These are phyloP conservation scores for Artibeus jamaicensis DNA, from an alignment of 2,797 vertebrate genomes.

Conservation along the genomic window DNA sequence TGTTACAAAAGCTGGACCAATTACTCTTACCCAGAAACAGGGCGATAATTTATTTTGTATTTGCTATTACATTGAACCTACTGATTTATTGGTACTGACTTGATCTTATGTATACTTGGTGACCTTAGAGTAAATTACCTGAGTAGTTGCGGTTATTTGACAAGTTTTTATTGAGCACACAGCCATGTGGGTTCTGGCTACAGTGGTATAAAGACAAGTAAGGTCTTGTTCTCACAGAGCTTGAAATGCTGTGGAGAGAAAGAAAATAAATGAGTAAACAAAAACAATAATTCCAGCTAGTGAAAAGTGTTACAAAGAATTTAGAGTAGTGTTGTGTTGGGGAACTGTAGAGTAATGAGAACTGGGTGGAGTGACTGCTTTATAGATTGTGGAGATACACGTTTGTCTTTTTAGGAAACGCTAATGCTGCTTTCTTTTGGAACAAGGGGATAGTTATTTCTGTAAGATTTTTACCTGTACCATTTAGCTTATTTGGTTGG, in stretches of 20 bases:
- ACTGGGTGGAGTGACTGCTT: neutral
- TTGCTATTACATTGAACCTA: conserved; percentile 31
- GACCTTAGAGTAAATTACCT: conserved; percentile 56
- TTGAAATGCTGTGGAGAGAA: conserved; percentile 40
- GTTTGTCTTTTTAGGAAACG: neutral
- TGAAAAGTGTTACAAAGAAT: neutral
- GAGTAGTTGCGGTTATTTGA: conserved; percentile 43
- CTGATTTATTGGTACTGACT: conserved; percentile 50
- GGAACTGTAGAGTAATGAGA: neutral
- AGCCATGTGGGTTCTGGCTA: neutral
- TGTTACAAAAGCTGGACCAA: neutral
- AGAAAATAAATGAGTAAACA: neutral
- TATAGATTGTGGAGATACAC: neutral
- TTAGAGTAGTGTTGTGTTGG: neutral
- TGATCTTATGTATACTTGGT: conserved; percentile 37
- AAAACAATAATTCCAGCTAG: neutral
- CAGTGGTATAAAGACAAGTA: neutral
- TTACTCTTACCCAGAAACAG: neutral
- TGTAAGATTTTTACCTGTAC: neutral
- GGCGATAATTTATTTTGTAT: conserved; percentile 61
- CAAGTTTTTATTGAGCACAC: conserved; percentile 51
- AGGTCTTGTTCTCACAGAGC: neutral
- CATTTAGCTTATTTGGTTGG: neutral
- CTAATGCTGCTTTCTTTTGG: neutral
- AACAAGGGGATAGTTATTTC: neutral